Evolutionary conservation across 2,888 invertebrate genomes (phyloP), one percentile per base, ranked within the genome.

Genomic region (Nomada lathburiana): DNA sequence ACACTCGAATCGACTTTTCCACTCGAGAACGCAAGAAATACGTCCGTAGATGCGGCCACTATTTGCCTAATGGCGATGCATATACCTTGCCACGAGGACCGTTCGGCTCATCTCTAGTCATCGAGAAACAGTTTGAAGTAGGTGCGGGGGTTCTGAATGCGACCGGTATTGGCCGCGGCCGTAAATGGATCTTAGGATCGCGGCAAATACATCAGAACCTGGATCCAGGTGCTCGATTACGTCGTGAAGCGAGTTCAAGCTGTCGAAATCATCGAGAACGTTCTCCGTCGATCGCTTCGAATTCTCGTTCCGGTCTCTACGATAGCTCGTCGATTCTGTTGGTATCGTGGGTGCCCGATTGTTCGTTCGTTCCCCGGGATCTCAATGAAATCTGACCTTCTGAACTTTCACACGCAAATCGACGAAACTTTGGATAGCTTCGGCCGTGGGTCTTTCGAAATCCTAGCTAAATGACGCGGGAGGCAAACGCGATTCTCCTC

Each of bases 1-100:
- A 23, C 44, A 16, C 59, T 36, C 11, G 42, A 29, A 68, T 73
- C 73, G 73, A 76, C 67, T 67, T 72, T 50, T 57, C 59, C n/a
- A 13, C 16, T 70, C 42, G 47, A n/a, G 69, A 2, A 63, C 23
- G 57, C 64, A n/a, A 16, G 16, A n/a, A 62, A 59, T 20, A 57
- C 57, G 64, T 64, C 26, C 13, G 47, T 16, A 16, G 26, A 44
- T n/a, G 68, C 42, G n/a, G 71, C 47, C 60, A 29, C 50, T 53
- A 71, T 50, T 78, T 62, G 62, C 65, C 29, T 67, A 80, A 80
- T 53, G 55, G 44, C 52, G 11, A 18, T 10, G 20, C 9, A 20
- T 36, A 13, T 13, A 53, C 0, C 18, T 23, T 11, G 11, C 47
- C 55, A 18, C 10, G 20, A 5, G 42, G 52, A 60, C 26, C 47